Evolutionary conservation across 2,888 invertebrate genomes (phyloP).

Genomic region (Sphaerophoria rueppellii): DNA sequence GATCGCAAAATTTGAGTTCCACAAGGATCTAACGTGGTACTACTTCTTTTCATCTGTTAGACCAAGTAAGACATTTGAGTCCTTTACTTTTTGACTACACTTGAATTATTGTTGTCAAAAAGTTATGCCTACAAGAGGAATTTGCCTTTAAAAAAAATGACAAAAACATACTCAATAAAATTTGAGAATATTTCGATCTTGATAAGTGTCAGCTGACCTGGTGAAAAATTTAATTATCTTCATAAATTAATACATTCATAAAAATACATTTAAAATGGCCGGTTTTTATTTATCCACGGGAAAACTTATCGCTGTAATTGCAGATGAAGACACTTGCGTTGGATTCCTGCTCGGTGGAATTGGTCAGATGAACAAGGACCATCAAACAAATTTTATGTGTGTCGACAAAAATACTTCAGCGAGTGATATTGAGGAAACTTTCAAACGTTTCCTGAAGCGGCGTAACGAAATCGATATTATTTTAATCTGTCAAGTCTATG

Average conservation of each 20-base stretch:
- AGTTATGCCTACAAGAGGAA: too few relatives aligned
- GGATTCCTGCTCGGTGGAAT: constrained; percentile 98
- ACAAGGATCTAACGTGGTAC: too few relatives aligned
- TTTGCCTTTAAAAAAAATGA: too few relatives aligned
- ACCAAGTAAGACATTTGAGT: too few relatives aligned
- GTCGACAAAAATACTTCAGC: constrained; percentile 98
- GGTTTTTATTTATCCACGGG: constrained; percentile 93
- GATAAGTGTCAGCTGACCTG: constrained; percentile 75
- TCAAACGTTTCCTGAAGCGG: constrained; percentile 93
- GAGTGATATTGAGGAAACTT: constrained; percentile 98
- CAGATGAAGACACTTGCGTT: constrained; percentile 99
- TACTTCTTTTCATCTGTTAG: too few relatives aligned
- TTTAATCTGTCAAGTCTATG: constrained; percentile 98
- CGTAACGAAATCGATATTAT: constrained; percentile 99
- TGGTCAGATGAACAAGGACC: constrained; percentile 98
- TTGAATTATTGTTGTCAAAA: too few relatives aligned
- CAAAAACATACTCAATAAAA: too few relatives aligned
- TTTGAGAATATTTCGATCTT: constrained; percentile 30
- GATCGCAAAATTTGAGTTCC: too few relatives aligned
- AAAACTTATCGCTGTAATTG: constrained; percentile 96
- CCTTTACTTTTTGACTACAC: too few relatives aligned
- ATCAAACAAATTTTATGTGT: constrained; percentile 98
- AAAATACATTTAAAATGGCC: constrained; percentile 85
- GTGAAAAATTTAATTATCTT: constrained; percentile 56
- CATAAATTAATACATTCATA: constrained; percentile 8